Conservation (phyloP, 2,113 vertebrate genomes). For the Strix uralensis region DNA sequence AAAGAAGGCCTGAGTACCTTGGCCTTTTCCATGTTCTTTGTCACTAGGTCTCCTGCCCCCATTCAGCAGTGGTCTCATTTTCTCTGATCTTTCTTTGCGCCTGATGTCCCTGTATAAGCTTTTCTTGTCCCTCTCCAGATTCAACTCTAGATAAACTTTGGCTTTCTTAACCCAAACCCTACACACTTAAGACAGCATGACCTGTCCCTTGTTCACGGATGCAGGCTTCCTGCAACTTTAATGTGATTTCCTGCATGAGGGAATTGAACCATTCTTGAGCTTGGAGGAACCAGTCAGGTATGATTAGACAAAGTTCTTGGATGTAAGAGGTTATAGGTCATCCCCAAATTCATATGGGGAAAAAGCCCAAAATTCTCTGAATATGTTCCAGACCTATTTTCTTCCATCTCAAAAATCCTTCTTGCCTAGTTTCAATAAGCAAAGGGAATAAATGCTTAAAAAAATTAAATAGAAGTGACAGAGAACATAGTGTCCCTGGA, state of each 20-base stretch:
- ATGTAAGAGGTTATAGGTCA: not conserved
- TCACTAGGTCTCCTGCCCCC: not conserved
- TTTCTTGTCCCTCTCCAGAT: not conserved
- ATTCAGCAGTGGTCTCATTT: not conserved
- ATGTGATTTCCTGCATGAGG: not conserved
- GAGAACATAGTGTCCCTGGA: conserved; percentile 11
- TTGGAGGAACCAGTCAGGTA: not conserved
- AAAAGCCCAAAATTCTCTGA: not conserved
- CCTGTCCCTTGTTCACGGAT: not conserved
- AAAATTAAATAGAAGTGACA: not conserved
- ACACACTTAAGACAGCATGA: not conserved
- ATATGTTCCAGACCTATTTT: not conserved
- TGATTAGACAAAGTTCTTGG: not conserved
- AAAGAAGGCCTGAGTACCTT: accelerated
- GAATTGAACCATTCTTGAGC: not conserved
- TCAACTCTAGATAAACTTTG: not conserved
- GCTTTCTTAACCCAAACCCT: not conserved
- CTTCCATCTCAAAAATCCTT: not conserved
- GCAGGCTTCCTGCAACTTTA: not conserved
- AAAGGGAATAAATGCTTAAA: not conserved
- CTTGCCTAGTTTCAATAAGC: not conserved
- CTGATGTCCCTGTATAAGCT: not conserved
- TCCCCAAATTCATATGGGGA: not conserved
- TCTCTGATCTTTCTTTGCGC: not conserved
- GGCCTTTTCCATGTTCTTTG: not conserved